A percentile compares a stretch with the other conserved stretches of the same genome.
These are phyloP conservation scores for Gymnocephalus cernua DNA, from an alignment of 2,113 vertebrate genomes.

Conservation along the genomic window DNA sequence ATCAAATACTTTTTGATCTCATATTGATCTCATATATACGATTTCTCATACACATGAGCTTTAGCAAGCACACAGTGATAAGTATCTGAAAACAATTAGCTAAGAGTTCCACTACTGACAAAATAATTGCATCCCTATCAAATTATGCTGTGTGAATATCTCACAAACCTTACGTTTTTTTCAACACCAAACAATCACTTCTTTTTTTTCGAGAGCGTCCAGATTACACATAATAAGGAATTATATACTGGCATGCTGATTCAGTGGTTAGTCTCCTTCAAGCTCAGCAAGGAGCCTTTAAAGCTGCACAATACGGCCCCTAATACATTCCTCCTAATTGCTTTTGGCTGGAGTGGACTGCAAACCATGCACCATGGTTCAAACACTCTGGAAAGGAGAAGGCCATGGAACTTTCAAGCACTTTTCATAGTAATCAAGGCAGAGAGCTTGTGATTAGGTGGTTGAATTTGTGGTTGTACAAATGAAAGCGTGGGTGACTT, in stretches of 20 bases:
- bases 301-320: slow-evolving; percentile 42
- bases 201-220: neutral
- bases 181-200: slow-evolving; percentile 6
- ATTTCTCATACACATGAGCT: no score
- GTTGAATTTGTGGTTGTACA: slow-evolving; percentile 25
- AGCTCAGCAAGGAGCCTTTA: slow-evolving; percentile 48
- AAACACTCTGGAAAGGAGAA: slow-evolving; percentile 39
- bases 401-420: slow-evolving; percentile 3
- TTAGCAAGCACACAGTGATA: neutral
- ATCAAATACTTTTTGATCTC: neutral
- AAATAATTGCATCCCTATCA: slow-evolving; percentile 1
- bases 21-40: no score
- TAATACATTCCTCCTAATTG: slow-evolving; percentile 58
- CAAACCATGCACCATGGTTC: slow-evolving; percentile 37
- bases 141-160: slow-evolving; percentile 9
- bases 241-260: slow-evolving; percentile 46
- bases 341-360: slow-evolving; percentile 40
- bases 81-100: neutral
- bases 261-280: slow-evolving; percentile 31
- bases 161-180: slow-evolving; percentile 24
- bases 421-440: slow-evolving; percentile 35
- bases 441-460: slow-evolving; percentile 13
- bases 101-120: neutral
- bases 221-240: slow-evolving; percentile 32
- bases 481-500: neutral